Conservation (phyloP, 2,797 vertebrate species). For the Fundulus diaphanus region DNA sequence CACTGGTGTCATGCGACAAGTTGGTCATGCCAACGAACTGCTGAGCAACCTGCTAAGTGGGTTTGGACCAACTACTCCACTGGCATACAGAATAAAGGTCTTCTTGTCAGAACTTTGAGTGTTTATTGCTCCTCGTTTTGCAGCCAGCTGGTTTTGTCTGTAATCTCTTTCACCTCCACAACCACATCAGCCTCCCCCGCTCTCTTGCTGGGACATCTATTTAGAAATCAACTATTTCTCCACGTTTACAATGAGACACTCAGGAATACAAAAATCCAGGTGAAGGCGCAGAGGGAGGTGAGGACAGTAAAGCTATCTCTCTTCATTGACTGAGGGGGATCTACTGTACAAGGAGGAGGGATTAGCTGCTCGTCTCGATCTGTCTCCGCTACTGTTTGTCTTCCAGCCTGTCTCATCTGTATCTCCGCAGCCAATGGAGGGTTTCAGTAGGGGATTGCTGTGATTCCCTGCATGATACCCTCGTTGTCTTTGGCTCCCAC, state of each 20-base stretch:
- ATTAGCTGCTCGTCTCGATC: conserved; percentile 46
- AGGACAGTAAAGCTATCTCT: not conserved
- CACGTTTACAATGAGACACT: conserved; percentile 57
- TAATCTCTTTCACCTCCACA: too few relatives aligned
- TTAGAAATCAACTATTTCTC: conserved; percentile 59
- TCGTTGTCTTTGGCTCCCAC: conserved; percentile 21
- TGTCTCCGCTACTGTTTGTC: conserved; percentile 38
- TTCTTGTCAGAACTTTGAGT: too few relatives aligned
- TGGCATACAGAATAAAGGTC: too few relatives aligned
- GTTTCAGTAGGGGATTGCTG: conserved; percentile 23
- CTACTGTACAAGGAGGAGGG: conserved; percentile 63
- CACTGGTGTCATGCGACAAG: too few relatives aligned
- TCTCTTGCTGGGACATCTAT: too few relatives aligned
- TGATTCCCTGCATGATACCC: conserved; percentile 31
- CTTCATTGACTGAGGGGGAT: conserved; percentile 68
- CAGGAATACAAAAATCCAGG: conserved; percentile 55
- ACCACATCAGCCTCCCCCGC: too few relatives aligned
- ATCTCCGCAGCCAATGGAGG: conserved; percentile 16
- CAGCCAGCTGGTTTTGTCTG: too few relatives aligned
- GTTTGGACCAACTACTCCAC: too few relatives aligned
- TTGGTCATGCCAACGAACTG: too few relatives aligned
- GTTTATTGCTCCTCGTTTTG: too few relatives aligned
- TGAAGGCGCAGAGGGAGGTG: not conserved
- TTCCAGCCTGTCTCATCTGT: conserved; percentile 21
- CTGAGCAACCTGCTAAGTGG: too few relatives aligned